Percentiles rank a stretch among this genome's conserved stretches.
These are phyloP conservation scores for Phyto melanocephala DNA, from an alignment of 2,888 invertebrate genomes.

Conservation along the genomic window DNA sequence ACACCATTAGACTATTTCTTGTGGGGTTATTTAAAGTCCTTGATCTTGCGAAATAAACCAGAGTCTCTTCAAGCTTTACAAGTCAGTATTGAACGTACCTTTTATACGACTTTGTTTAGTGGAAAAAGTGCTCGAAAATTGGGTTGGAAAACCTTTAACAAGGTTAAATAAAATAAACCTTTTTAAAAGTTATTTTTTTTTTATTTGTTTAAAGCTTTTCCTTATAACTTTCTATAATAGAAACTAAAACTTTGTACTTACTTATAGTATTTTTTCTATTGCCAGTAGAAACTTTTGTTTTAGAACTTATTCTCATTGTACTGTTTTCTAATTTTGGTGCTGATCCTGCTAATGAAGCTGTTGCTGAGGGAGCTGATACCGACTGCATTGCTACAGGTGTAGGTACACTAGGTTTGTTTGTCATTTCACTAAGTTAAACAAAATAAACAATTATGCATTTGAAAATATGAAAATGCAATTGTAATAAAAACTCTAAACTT, in stretches of 20 bases:
- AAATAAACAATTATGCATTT: background rate
- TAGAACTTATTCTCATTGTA: conserved; percentile 82
- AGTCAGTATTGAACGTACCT: too few relatives aligned
- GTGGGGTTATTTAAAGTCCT: too few relatives aligned
- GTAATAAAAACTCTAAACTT: conserved; percentile 67
- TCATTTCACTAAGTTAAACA: conserved; percentile 73
- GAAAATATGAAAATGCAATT: background rate
- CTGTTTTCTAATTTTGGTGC: conserved; percentile 79
- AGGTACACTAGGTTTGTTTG: conserved; percentile 74
- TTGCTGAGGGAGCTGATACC: conserved; percentile 40
- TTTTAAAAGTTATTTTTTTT: too few relatives aligned
- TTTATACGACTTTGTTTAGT: too few relatives aligned
- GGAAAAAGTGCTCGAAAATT: too few relatives aligned
- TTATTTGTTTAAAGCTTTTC: too few relatives aligned
- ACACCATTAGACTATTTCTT: too few relatives aligned
- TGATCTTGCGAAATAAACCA: too few relatives aligned
- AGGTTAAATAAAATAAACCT: too few relatives aligned
- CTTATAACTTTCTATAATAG: too few relatives aligned
- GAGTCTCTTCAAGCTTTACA: too few relatives aligned
- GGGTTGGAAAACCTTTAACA: too few relatives aligned
- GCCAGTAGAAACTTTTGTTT: conserved; percentile 82
- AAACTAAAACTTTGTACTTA: conserved; percentile 66
- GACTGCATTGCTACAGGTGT: conserved; percentile 62
- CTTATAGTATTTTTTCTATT: conserved; percentile 80
- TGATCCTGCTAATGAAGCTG: conserved; percentile 48